These are phyloP conservation scores for Desmophyllum pertusum DNA, from an alignment of 92 coral and sea anemone species.

Conservation along the genomic window DNA sequence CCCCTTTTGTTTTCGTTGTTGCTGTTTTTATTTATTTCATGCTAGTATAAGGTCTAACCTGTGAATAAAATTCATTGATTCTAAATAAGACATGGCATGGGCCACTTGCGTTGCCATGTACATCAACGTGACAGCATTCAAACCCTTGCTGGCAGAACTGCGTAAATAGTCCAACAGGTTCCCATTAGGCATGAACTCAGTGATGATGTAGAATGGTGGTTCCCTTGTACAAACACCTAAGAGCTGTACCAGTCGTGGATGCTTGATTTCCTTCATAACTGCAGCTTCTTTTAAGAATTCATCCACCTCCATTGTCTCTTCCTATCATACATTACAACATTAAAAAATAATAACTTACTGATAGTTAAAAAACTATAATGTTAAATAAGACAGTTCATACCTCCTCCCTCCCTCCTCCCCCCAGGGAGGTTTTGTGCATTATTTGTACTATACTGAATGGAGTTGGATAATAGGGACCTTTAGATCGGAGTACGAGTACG, in stretches of 20 bases:
- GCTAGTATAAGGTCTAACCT: conserved; percentile 69
- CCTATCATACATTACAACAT: conserved; percentile 52
- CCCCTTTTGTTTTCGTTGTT: not conserved
- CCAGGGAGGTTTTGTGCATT: too few relatives aligned
- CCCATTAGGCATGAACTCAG: conserved; percentile 95
- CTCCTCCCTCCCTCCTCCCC: too few relatives aligned
- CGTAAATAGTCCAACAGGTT: conserved; percentile 93
- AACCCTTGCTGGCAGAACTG: conserved; percentile 81
- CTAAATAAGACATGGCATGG: conserved; percentile 93
- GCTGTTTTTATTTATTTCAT: too few relatives aligned
- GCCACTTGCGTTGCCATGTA: conserved; percentile 96
- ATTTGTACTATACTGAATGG: too few relatives aligned
- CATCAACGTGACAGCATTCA: conserved; percentile 93
- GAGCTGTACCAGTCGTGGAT: conserved; percentile 88
- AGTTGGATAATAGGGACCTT: too few relatives aligned
- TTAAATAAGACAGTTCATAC: not conserved
- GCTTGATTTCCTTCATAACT: conserved; percentile 92
- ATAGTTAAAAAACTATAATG: not conserved
- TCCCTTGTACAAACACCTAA: conserved; percentile 97
- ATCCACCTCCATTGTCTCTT: conserved; percentile 99
- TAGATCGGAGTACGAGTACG: too few relatives aligned
- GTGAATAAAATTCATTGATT: conserved; percentile 93
- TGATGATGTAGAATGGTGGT: conserved; percentile 94
- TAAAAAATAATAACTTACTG: not conserved
- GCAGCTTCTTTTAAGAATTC: conserved; percentile 95